These are phyloP conservation scores for Petrosia ficiformis DNA, from an alignment of 37 sponge, comb jelly and placozoan genomes.

Conservation along the genomic window DNA sequence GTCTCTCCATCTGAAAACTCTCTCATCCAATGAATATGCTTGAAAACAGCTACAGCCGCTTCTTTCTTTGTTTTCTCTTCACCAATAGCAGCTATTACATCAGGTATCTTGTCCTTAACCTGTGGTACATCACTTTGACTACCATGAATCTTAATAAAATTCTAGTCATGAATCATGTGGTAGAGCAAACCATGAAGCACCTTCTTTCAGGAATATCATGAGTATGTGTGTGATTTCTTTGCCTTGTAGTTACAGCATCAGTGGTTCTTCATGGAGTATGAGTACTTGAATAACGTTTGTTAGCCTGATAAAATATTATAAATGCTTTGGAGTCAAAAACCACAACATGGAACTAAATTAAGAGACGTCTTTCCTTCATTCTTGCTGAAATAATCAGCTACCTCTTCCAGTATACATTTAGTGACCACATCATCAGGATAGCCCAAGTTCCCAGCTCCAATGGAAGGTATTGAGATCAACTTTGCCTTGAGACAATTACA, in stretches of 20 bases:
- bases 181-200: not conserved
- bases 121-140: not conserved
- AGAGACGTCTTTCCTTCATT: conserved; percentile 15
- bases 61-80: not conserved
- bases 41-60: conserved; percentile 28
- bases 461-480: conserved; percentile 55
- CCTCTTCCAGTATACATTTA: conserved; percentile 21
- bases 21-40: conserved; percentile 37
- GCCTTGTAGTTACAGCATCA: not conserved
- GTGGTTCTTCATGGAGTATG: not conserved
- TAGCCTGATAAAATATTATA: not conserved
- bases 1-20: conserved; percentile 12
- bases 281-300: not conserved
- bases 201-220: not conserved
- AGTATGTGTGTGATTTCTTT: not conserved
- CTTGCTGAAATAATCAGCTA: not conserved
- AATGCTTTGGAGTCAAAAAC: conserved; percentile 42
- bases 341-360: conserved; percentile 12
- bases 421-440: conserved; percentile 47
- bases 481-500: conserved; percentile 7
- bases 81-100: not conserved
- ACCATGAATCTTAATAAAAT: not conserved
- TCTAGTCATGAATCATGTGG: not conserved
- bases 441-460: conserved; percentile 59
- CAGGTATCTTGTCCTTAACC: not conserved